Conservation (phyloP, 2,888 invertebrate species). For the Hofmannophila pseudospretella region DNA sequence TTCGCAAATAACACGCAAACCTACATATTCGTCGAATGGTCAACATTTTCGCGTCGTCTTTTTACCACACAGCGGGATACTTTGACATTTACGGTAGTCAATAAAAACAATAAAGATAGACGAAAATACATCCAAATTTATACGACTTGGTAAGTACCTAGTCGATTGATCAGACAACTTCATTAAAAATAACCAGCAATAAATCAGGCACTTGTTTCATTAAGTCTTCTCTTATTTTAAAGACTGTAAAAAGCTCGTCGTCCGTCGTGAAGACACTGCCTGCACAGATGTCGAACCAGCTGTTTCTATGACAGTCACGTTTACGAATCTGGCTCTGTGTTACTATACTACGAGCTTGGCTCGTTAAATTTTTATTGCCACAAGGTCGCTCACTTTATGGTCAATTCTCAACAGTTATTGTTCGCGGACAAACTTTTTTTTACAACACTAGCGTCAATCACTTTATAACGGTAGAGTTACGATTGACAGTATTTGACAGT, state of each 20-base stretch:
- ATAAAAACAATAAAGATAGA: neutral
- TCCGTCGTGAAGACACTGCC: constrained; percentile 18
- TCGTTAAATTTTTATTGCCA: constrained; percentile 78
- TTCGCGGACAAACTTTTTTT: constrained; percentile 67
- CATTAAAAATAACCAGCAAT: constrained; percentile 11
- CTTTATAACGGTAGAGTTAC: constrained; percentile 56
- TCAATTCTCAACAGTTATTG: constrained; percentile 76
- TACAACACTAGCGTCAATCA: constrained; percentile 57
- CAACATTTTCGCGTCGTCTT: neutral
- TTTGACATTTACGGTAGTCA: neutral
- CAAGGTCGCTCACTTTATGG: constrained; percentile 79
- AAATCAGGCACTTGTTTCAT: constrained; percentile 41
- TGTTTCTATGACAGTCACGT: constrained; percentile 75
- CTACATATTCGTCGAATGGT: neutral
- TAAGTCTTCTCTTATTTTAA: constrained; percentile 48
- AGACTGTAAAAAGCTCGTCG: constrained; percentile 21
- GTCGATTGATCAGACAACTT: neutral
- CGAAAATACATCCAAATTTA: constrained; percentile 45
- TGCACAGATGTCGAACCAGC: constrained; percentile 58
- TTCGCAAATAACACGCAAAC: constrained; percentile 3
- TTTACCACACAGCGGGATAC: neutral
- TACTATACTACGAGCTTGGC: constrained; percentile 57
- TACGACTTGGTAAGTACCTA: no score
- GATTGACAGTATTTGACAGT: constrained; percentile 70
- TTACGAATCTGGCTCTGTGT: constrained; percentile 58